Conservation (phyloP, 2,888 invertebrate species). For the Ectropis crepuscularia region DNA sequence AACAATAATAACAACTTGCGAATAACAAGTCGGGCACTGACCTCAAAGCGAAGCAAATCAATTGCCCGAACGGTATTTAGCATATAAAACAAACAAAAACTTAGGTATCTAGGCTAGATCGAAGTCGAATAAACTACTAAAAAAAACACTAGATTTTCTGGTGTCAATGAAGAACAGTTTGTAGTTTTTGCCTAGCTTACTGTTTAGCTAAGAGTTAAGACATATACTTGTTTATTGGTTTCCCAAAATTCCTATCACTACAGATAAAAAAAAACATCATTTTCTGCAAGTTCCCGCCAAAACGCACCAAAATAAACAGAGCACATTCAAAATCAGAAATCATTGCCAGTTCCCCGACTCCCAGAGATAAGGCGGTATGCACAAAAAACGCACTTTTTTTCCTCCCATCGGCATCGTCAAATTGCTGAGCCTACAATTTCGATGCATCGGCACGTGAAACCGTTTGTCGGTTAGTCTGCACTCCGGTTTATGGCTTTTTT, state of each 20-base stretch:
- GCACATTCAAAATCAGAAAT: conserved; percentile 37
- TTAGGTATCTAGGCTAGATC: conserved; percentile 8
- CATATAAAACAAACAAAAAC: conserved; percentile 10
- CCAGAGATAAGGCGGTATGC: conserved; percentile 52
- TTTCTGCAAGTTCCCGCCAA: conserved; percentile 1
- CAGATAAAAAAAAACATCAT: background rate
- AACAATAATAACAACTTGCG: background rate
- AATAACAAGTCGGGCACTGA: conserved; percentile 8
- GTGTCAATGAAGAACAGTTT: background rate
- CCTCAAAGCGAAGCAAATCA: conserved; percentile 8
- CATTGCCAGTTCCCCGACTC: conserved; percentile 34
- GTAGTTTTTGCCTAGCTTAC: background rate
- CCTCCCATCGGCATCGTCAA: conserved; percentile 65
- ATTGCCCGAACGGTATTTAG: conserved; percentile 8
- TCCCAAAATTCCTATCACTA: background rate
- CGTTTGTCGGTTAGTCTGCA: conserved; percentile 69
- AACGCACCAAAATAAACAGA: conserved; percentile 1
- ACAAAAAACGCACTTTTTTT: conserved; percentile 59
- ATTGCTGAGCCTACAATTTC: conserved; percentile 70
- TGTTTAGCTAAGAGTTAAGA: background rate
- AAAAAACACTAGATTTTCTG: conserved; percentile 10
- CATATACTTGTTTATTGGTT: background rate
- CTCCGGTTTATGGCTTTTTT: conserved; percentile 74
- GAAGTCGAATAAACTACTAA: background rate
- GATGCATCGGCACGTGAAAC: conserved; percentile 78